Conservation (phyloP, 2,797 vertebrate genomes). For the Anableps anableps region DNA sequence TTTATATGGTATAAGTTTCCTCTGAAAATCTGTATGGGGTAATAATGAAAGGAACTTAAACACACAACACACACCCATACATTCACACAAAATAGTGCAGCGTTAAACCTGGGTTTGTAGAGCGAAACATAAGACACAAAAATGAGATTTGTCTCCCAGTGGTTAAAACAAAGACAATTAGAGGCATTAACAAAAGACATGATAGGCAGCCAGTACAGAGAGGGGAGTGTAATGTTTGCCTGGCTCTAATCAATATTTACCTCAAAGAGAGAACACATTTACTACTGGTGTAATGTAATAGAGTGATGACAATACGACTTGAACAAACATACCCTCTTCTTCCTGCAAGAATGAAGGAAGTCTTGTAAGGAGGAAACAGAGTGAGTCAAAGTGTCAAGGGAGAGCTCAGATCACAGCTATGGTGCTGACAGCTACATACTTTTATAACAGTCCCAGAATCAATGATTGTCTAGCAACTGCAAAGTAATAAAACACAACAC, state of each 20-base stretch:
- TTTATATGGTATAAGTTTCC: background rate
- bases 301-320: background rate
- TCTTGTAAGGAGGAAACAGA: background rate
- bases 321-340: background rate
- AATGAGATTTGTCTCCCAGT: background rate
- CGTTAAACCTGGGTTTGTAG: background rate
- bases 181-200: background rate
- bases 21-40: background rate
- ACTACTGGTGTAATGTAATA: background rate
- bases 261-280: conserved; percentile 2
- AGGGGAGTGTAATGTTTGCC: background rate
- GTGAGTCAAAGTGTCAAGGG: background rate
- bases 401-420: conserved; percentile 6
- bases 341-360: background rate
- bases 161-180: background rate
- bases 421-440: background rate
- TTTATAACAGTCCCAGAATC: conserved; percentile 4
- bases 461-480: conserved; percentile 10
- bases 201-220: background rate
- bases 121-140: background rate
- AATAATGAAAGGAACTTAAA: background rate
- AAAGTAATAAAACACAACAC: conserved; percentile 16
- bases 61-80: background rate
- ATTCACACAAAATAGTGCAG: background rate
- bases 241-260: background rate